Conservation (phyloP, 2,113 vertebrate genomes). For the Austrofundulus limnaeus region DNA sequence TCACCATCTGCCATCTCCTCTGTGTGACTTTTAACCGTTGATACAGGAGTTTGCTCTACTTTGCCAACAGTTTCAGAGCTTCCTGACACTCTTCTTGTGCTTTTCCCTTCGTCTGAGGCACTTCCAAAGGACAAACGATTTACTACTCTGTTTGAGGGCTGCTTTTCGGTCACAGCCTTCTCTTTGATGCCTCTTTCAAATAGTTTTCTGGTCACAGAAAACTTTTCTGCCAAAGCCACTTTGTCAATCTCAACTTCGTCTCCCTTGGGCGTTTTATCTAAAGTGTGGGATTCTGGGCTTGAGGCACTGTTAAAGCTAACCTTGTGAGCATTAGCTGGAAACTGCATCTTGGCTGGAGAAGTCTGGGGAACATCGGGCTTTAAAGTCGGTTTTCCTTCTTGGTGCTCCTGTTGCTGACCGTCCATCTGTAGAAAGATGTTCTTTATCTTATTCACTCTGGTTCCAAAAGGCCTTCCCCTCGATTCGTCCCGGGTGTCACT, state of each 20-base stretch:
- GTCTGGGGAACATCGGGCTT: conserved; percentile 73
- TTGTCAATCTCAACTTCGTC: conserved; percentile 90
- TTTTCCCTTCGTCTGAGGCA: conserved; percentile 74
- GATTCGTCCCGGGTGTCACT: conserved; percentile 80
- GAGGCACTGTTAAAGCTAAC: conserved; percentile 72
- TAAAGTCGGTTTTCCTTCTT: conserved; percentile 78
- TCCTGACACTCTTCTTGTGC: conserved; percentile 60
- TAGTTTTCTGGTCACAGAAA: conserved; percentile 90
- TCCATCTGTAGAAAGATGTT: conserved; percentile 94
- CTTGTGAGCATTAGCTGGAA: conserved; percentile 76
- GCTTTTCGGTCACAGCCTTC: conserved; percentile 77
- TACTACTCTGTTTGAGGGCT: conserved; percentile 76
- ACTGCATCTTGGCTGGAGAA: conserved; percentile 73
- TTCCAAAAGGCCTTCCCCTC: conserved; percentile 88
- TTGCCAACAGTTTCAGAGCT: conserved; percentile 64
- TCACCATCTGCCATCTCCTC: conserved; percentile 70
- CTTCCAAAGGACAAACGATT: conserved; percentile 74
- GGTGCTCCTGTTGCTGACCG: conserved; percentile 80
- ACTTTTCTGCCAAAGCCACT: conserved; percentile 88
- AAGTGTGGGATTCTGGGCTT: conserved; percentile 67
- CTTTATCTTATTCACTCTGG: conserved; percentile 91
- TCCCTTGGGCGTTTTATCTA: conserved; percentile 81
- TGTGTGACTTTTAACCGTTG: conserved; percentile 52
- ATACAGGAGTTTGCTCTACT: conserved; percentile 63
- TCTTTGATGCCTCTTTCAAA: conserved; percentile 88